These are phyloP conservation scores for Caiman crocodilus DNA, from an alignment of 2,797 vertebrate species.

Conservation along the genomic window DNA sequence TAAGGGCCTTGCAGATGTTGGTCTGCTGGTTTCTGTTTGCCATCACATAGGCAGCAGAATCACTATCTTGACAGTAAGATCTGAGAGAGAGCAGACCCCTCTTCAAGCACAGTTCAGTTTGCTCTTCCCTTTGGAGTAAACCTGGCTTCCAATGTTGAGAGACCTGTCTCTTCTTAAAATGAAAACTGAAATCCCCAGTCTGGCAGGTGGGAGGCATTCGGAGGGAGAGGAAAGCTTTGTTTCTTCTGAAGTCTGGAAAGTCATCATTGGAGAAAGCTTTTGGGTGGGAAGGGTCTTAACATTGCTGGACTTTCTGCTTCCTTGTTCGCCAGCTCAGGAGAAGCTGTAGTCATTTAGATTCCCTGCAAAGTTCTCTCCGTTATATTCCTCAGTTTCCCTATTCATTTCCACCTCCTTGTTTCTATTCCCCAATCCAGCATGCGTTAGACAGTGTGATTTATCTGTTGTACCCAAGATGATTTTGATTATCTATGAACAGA, in stretches of 20 bases:
- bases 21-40: too few relatives aligned
- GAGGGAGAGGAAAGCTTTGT: background rate
- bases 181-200: background rate
- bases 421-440: rapidly evolving
- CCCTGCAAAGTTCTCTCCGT: rapidly evolving
- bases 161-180: background rate
- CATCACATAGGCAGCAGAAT: background rate
- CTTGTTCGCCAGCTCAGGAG: background rate
- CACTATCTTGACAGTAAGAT: rapidly evolving
- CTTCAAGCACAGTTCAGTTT: too few relatives aligned
- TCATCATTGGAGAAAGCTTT: rapidly evolving
- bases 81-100: background rate
- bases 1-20: too few relatives aligned
- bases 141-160: too few relatives aligned
- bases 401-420: rapidly evolving
- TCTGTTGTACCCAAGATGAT: rapidly evolving
- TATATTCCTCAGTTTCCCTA: background rate
- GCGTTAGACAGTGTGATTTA: background rate
- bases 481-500: background rate
- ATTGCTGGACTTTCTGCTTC: background rate
- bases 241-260: background rate
- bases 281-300: background rate
- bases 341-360: too few relatives aligned
- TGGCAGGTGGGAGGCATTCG: background rate
- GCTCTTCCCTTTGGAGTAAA: too few relatives aligned